Percentiles rank a stretch among this genome's conserved stretches.
Evolutionary conservation across 1,140 invertebrate genomes (phyloP).

Genomic region (Apis mellifera): Amel_HAv3.1 CM009938.2:3565501-3566000

Average conservation of each 20-base stretch:
- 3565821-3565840: not conserved
- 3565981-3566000: no score
- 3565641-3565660: constrained; percentile 15
- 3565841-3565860: constrained; percentile 50
- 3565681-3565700: not conserved
- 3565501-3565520: no score
- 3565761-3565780: constrained; percentile 16
- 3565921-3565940: constrained; percentile 1
- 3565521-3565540: constrained; percentile 1
- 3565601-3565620: not conserved
- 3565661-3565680: constrained; percentile 12
- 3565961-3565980: not conserved
- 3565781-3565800: constrained; percentile 54
- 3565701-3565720: not conserved
- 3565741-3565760: constrained; percentile 56
- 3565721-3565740: constrained; percentile 55
- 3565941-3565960: constrained; percentile 6
- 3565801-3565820: constrained; percentile 6
- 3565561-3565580: not conserved
- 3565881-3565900: not conserved
- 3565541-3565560: not conserved
- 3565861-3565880: constrained; percentile 34
- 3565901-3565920: not conserved
- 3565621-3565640: constrained; percentile 14
- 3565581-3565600: not conserved